Conservation (phyloP, 1,140 invertebrate species). For the Bombus fervidus region DNA sequence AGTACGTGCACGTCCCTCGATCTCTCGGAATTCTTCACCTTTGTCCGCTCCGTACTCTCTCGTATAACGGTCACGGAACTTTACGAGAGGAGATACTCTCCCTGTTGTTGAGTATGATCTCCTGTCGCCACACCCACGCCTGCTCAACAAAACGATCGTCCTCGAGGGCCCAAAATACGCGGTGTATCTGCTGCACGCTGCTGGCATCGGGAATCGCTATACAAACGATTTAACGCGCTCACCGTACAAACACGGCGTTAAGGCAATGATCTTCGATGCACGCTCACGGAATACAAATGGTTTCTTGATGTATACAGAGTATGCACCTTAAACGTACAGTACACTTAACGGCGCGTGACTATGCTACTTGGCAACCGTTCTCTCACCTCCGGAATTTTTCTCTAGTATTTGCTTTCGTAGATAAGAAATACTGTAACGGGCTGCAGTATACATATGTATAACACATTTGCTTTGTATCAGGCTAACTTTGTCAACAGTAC, state of each 20-base stretch:
- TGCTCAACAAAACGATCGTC: background rate
- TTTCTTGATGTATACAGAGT: background rate
- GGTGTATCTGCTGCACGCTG: background rate
- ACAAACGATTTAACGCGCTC: slow-evolving; percentile 27
- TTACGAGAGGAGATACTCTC: background rate
- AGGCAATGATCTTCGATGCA: slow-evolving; percentile 24
- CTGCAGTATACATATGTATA: too few relatives aligned
- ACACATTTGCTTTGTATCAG: too few relatives aligned
- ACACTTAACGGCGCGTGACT: slow-evolving; percentile 21
- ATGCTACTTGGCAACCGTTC: slow-evolving; percentile 8
- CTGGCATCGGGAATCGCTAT: slow-evolving; percentile 16
- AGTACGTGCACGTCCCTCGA: slow-evolving; percentile 50
- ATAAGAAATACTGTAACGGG: background rate
- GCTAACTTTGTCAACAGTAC: background rate
- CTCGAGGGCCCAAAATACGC: slow-evolving; percentile 19
- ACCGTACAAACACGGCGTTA: background rate
- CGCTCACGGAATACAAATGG: slow-evolving; percentile 17
- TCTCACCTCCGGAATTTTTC: background rate
- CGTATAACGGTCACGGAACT: slow-evolving; percentile 39
- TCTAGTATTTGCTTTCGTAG: background rate
- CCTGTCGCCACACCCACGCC: background rate
- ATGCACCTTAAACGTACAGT: slow-evolving; percentile 24
- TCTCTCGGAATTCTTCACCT: slow-evolving; percentile 61
- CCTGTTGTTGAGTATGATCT: background rate
- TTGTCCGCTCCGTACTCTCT: slow-evolving; percentile 23